Percentiles rank a stretch among this genome's conserved stretches.
phyloP scores from a whole-genome alignment of 2,113 vertebrate species.

The Paramormyrops kingsleyae region DNA sequence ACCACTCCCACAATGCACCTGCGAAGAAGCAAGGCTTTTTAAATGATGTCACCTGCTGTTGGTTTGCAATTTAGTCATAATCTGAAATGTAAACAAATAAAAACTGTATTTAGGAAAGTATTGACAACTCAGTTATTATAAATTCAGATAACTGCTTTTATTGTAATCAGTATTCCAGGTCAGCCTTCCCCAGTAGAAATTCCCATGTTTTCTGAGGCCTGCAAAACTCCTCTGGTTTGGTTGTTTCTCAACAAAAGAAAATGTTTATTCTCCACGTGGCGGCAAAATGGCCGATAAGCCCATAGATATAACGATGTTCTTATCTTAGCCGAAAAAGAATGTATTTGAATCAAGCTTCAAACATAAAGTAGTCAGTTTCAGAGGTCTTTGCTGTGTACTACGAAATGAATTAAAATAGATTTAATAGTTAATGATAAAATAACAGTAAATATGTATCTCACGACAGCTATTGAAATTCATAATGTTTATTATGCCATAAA shows the following conservation, averaged over 20 bases:
- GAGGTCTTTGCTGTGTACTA: conserved; percentile 11
- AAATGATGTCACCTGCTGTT: neutral
- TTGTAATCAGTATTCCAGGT: neutral
- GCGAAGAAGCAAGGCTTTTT: neutral
- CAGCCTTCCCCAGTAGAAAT: neutral
- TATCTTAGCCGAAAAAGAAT: neutral
- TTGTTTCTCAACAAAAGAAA: neutral
- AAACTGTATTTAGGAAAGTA: neutral
- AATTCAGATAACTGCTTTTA: neutral
- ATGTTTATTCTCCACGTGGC: neutral
- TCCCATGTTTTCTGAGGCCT: neutral
- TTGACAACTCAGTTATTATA: neutral
- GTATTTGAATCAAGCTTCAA: conserved; percentile 5
- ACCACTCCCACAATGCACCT: conserved; percentile 2
- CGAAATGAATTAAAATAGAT: conserved; percentile 17
- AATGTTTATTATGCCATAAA: conserved; percentile 40
- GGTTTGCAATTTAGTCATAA: neutral
- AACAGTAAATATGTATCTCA: conserved; percentile 3
- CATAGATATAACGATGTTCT: conserved; percentile 4
- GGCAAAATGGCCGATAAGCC: neutral
- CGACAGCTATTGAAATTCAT: conserved; percentile 32
- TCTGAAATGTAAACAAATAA: neutral
- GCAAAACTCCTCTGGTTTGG: neutral
- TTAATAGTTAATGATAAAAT: conserved; percentile 21
- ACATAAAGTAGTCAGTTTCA: neutral